Base-by-base conservation (phyloP, 2,113 vertebrate species). In the Phylloscopus trochiloides region DNA sequence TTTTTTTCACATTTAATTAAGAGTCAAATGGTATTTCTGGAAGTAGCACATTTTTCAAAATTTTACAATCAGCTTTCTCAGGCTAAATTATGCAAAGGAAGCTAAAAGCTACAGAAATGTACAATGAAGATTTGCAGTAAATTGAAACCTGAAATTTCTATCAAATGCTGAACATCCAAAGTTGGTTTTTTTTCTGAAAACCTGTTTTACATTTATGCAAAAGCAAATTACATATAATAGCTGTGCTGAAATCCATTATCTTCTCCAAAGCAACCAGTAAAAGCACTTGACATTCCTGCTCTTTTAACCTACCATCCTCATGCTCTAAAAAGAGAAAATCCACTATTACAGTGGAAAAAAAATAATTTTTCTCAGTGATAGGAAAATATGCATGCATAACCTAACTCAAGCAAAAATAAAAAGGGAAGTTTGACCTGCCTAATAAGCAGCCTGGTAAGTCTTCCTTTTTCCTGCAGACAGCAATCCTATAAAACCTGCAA, bases 161-260 rank as follows among this genome's bases (percentile, higher is more conserved):
- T 91, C 91, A 93, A 92, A 81, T 45, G 62, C 50, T 65, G 73
- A 96, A 91, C 22, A 95, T 80, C 45, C 55, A 59, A 88, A 92
- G 50, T 61, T 86, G 67, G 36, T 0, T 15, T 21, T 43, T 87
- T 88, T 62, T 24, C 6, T 66, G 59, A 90, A 74, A 93, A 75
- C 36, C 72, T 78, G 45, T 61, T 95, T 83, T 83, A 55, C 65
- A 88, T 94, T 95, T 89, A 96, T 85, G 74, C 25, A 66, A 88
- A 97, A 96, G 85, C 38, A 96, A 97, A 96, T 95, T 82, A 94
- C 31, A 63, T 77, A 55, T 96, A 92, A 96, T 83, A 95, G 92
- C 81, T 61, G 51, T 86, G 94, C 86, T 91, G 81, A 96, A 94
- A 96, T 87, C 91, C 92, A 93, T 97, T 96, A 96, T 82, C 83